Evolutionary conservation across 2,113 vertebrate species (phyloP), one percentile per base, ranked within the genome.

Genomic region (Corythaeola cristata): DNA sequence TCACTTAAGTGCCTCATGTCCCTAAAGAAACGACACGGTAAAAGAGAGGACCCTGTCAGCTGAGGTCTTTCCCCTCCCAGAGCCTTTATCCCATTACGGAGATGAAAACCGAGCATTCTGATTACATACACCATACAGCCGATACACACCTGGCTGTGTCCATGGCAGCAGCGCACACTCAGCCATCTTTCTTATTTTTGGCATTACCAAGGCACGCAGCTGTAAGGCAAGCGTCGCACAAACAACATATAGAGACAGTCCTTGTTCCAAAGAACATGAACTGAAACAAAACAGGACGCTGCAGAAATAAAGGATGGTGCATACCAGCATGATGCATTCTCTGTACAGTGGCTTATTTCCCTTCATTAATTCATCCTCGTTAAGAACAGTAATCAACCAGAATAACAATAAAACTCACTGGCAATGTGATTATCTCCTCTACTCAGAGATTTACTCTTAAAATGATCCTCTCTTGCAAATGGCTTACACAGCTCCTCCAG

Each of bases 331-430:
- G 12, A 88, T 45, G 23, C 13, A 16, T 78, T 92, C 88, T 59
- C 63, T 76, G 28, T 39, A 72, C 10, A 64, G 55, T 53, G 27
- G 15, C 28, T 77, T 74, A 44, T n/a, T 84, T 88, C n/a, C 35
- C 18, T 91, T 93, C 53, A 37, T 88, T 90, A 90, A 64, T 87
- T 89, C 66, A 73, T 59, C 35, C 66, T 87, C 1, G 0, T 92
- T 79, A 93, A 20, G 39, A 73, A 69, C 35, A 75, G 80, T 63
- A 91, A 96, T 76, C 83, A 94, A 62, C 35, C 62, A 49, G 50
- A 84, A 92, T 73, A 78, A 95, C 49, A 73, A 84, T 27, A 77
- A 88, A 90, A 77, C 60, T 92, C 63, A 88, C 28, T 39, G 12
- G 15, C 45, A 93, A 80, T 23, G 7, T 47, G 35, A 82, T 63